Evolutionary conservation across 30 jellyfish, hydroid and myxozoan species (phyloP), one percentile per base, ranked within the genome.

Genomic region (Aurelia aurita): DNA sequence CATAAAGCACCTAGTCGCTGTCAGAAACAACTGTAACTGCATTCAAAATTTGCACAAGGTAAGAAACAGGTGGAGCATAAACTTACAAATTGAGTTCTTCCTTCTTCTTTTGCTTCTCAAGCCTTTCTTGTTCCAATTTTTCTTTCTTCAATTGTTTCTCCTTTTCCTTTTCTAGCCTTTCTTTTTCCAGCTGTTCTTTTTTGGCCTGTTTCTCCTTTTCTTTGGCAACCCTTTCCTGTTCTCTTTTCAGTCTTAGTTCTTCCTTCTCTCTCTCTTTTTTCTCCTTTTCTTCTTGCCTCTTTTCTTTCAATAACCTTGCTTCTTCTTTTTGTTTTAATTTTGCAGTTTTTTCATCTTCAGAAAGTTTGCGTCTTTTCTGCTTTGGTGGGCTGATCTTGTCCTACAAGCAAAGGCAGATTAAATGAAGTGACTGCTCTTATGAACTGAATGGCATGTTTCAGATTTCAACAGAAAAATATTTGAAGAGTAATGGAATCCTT

Each of bases 301-400:
- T 64, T 65, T 85, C 85, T 63, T 74, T 70, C 69, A n/a, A 18
- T 77, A 80, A 54, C 54, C 71, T 64, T 9, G 90, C 90, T 54
- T 81, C 91, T 53, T 81, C 91, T 44, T 68, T 81, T 35, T 47
- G 72, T 58, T 69, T 81, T 44, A 18, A n/a, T 35, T 63, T 57
- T 70, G 73, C 70, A 1, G 69, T 85, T 69, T 46, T 81, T 69
- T 69, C 85, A 16, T 81, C 85, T 27, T 18, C 39, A 13, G 91
- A 63, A 26, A 81, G 77, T 55, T 68, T 81, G 19, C 76, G 84
- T 31, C 91, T 51, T 71, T 81, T 81, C 70, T 73, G 79, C 49
- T 81, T 81, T 68, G 91, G 91, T 6, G 91, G 80, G 79, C 85
- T 81, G 53, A 69, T 54, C 15, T 67, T 57, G 28, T 81, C 85